Evolutionary conservation across 1,140 invertebrate genomes (phyloP).

Genomic region (Rhizoglyphus robini): DNA sequence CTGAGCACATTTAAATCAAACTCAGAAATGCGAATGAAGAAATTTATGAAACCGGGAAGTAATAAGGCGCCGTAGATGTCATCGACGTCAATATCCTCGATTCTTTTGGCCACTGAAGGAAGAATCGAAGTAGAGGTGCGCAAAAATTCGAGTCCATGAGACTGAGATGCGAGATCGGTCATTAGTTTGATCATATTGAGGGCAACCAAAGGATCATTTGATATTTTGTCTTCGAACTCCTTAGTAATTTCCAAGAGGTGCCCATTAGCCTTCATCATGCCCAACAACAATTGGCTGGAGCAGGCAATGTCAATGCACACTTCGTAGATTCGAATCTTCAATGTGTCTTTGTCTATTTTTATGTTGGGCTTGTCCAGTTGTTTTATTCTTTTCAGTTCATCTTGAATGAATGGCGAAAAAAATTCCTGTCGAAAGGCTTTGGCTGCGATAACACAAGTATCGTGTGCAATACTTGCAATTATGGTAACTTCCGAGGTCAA

Average conservation of each 20-base stretch:
- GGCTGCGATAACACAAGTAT: conserved; percentile 3
- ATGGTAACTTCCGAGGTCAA: background rate
- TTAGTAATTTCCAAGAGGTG: background rate
- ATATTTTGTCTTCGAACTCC: background rate
- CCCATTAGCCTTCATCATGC: conserved; percentile 1
- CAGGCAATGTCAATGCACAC: background rate
- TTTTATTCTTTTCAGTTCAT: background rate
- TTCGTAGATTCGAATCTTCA: conserved; percentile 7
- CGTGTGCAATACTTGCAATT: background rate
- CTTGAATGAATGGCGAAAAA: background rate
- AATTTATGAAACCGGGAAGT: conserved; percentile 17
- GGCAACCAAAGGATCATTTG: conserved; percentile 9
- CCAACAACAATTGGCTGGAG: background rate
- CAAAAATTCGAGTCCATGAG: conserved; percentile 9
- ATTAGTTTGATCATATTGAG: conserved; percentile 11
- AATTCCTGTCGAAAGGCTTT: conserved; percentile 6
- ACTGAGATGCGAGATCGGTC: conserved; percentile 11
- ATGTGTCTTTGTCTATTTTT: background rate
- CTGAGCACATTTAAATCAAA: background rate
- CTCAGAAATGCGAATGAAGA: conserved; percentile 3
- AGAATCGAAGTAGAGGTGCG: background rate
- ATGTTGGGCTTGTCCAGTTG: background rate
- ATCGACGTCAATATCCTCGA: background rate
- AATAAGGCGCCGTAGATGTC: conserved; percentile 9
- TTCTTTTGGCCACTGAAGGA: background rate